A percentile compares a stretch with the other conserved stretches of the same genome.
Evolutionary conservation across 2,797 vertebrate species (phyloP).

Genomic region (Glyptemys insculpta): DNA sequence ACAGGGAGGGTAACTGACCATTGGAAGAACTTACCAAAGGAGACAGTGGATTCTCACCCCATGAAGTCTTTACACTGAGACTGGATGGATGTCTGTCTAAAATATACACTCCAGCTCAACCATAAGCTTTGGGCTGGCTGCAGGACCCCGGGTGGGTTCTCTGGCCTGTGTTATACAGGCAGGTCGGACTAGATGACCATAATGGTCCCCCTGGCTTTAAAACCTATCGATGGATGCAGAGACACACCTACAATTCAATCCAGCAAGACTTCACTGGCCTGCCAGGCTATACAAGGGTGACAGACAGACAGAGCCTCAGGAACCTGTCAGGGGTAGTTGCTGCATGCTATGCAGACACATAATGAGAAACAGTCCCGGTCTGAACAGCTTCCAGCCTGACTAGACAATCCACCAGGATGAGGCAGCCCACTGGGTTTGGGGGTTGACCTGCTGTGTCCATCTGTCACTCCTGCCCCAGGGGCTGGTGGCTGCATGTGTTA

Average conservation of each 20-base stretch:
- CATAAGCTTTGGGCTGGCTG: background rate
- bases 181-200: background rate
- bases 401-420: background rate
- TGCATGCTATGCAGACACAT: background rate
- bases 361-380: background rate
- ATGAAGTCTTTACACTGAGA: background rate
- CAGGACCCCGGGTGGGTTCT: background rate
- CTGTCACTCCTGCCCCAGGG: background rate
- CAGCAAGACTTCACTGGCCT: background rate
- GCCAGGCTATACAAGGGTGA: background rate
- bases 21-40: background rate
- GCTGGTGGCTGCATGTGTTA: background rate
- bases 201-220: background rate
- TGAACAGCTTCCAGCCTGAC: background rate
- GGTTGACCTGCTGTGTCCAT: background rate
- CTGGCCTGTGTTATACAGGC: background rate
- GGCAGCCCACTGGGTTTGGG: background rate
- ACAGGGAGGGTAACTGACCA: background rate
- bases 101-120: background rate
- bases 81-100: background rate
- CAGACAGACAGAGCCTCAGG: background rate
- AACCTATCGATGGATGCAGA: background rate
- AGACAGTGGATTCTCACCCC: background rate
- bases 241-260: rapidly evolving
- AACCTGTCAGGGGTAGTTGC: too few species aligned